A percentile compares a stretch with the other conserved stretches of the same genome.
Evolutionary conservation across 2,888 invertebrate species (phyloP).

Genomic region (Melieria picta): DNA sequence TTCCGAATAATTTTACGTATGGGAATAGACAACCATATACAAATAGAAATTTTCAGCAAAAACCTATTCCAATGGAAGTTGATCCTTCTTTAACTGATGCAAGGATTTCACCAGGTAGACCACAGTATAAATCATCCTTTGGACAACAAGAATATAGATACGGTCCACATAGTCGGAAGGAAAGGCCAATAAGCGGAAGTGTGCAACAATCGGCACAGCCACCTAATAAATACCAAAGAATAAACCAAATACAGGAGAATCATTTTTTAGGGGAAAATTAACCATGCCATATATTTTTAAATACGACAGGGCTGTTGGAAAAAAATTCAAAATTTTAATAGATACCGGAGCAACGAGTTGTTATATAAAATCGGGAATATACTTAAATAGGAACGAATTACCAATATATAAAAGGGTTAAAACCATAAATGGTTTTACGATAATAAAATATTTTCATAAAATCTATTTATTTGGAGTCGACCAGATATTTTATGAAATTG

Average conservation of each 20-base stretch:
- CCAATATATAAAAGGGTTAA: constrained; percentile 9
- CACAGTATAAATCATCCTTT: too few species aligned
- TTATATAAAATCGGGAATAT: not conserved
- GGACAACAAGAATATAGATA: too few species aligned
- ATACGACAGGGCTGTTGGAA: not conserved
- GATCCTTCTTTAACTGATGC: too few species aligned
- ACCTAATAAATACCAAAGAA: constrained; percentile 6
- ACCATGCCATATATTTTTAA: constrained; percentile 3
- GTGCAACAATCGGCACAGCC: not conserved
- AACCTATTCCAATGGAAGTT: too few species aligned
- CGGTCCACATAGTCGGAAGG: too few species aligned
- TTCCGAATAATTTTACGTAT: constrained; percentile 7
- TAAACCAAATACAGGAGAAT: constrained; percentile 13
- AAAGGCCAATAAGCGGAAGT: too few species aligned
- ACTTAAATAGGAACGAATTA: not conserved
- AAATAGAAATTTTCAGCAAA: too few species aligned
- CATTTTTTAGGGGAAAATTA: constrained; percentile 3
- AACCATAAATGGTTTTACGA: constrained; percentile 29
- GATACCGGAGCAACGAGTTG: constrained; percentile 15
- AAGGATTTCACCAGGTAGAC: too few species aligned
- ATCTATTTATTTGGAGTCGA: constrained; percentile 16
- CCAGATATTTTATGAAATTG: constrained; percentile 28
- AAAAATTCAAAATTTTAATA: constrained; percentile 15
- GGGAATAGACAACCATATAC: too few species aligned
- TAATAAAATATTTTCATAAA: not conserved